These are phyloP conservation scores for Psittacula cyanocephala DNA, from an alignment of 2,113 vertebrate species.

Conservation along the genomic window DNA sequence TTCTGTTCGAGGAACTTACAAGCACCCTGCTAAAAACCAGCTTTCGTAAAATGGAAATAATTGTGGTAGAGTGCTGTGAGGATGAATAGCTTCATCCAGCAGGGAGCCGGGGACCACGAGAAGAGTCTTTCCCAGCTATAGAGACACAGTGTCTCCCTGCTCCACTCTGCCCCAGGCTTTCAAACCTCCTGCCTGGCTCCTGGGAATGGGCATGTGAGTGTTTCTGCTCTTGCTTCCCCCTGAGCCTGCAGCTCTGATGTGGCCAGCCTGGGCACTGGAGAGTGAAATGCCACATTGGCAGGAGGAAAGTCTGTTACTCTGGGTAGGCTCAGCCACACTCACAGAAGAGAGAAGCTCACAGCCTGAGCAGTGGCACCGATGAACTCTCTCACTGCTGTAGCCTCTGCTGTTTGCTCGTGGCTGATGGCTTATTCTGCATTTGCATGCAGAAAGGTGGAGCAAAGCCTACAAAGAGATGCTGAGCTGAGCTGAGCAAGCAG, in stretches of 20 bases:
- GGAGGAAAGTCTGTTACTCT: not conserved
- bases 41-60: slow-evolving; percentile 27
- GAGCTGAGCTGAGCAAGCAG: not conserved
- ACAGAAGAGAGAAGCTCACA: not conserved
- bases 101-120: not conserved
- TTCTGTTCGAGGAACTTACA: not conserved
- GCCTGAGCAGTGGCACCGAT: not conserved
- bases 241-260: not conserved
- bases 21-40: not conserved
- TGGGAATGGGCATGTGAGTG: not conserved
- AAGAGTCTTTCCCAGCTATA: not conserved
- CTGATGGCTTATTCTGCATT: not conserved
- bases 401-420: not conserved
- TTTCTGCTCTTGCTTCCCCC: not conserved
- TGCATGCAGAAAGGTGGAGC: not conserved
- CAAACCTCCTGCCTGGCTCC: not conserved
- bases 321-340: not conserved
- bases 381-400: not conserved
- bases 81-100: not conserved
- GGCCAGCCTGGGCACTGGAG: not conserved
- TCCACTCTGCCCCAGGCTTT: not conserved
- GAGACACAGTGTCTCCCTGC: not conserved
- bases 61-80: not conserved
- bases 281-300: not conserved
- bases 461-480: not conserved